A percentile compares a stretch with the other conserved stretches of the same genome.
These are phyloP conservation scores for Spinibarbus caldwelli DNA, from an alignment of 2,797 vertebrate species.

Conservation along the genomic window DNA sequence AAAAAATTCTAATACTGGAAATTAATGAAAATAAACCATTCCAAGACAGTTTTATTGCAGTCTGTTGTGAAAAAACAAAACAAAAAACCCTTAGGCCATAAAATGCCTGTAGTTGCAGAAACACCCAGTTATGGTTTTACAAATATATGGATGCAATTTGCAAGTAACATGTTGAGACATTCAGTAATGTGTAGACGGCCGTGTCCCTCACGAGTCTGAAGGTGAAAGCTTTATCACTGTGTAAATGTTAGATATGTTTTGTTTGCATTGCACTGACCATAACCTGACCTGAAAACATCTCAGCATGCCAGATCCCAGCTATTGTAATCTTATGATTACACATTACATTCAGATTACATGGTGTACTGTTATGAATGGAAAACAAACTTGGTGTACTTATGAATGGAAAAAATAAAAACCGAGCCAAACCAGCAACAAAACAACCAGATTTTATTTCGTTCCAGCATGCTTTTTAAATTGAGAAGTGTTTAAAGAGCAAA, in stretches of 20 bases:
- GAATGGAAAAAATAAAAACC: not conserved
- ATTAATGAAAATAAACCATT: not conserved
- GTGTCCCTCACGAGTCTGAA: not conserved
- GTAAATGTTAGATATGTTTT: not conserved
- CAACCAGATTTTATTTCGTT: no score
- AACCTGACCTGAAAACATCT: constrained; percentile 3
- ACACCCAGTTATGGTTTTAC: not conserved
- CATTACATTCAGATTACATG: not conserved
- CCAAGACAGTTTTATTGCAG: not conserved
- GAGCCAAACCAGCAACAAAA: not conserved
- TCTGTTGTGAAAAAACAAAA: no score
- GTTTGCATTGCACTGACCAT: not conserved
- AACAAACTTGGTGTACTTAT: not conserved
- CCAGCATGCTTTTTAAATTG: constrained; percentile 3
- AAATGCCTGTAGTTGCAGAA: not conserved
- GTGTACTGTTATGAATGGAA: not conserved
- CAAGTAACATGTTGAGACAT: not conserved
- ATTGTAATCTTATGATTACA: not conserved
- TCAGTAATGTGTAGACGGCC: not conserved
- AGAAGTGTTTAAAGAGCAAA: constrained; percentile 40
- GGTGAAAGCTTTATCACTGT: not conserved
- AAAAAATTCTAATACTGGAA: not conserved
- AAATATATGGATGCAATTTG: not conserved
- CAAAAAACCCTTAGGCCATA: not conserved
- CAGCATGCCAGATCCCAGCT: not conserved